Percentiles rank a stretch among this genome's conserved stretches.
Evolutionary conservation across 1,140 invertebrate genomes (phyloP).

Genomic region (Nephotettix cincticeps): DNA sequence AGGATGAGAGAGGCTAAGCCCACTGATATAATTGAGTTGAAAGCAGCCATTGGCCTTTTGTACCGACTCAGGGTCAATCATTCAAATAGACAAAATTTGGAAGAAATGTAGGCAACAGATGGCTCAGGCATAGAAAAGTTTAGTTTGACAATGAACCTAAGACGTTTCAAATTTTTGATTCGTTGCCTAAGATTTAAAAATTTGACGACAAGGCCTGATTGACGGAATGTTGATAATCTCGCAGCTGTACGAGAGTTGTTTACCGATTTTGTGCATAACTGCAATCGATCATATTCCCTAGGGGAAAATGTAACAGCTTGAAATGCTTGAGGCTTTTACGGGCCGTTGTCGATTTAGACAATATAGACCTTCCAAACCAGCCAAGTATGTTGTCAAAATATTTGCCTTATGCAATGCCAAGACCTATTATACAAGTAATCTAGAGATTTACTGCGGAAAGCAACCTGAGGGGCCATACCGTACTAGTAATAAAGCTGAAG

Average conservation of each 20-base stretch:
- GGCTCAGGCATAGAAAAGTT: not conserved
- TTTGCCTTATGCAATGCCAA: not conserved
- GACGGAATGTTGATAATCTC: not conserved
- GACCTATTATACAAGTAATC: not conserved
- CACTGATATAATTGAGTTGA: not conserved
- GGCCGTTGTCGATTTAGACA: not conserved
- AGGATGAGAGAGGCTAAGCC: not conserved
- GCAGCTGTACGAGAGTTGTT: not conserved
- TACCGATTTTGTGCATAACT: not conserved
- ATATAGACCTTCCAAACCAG: not conserved
- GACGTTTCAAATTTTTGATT: not conserved
- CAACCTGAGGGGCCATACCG: no score
- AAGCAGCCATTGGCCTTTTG: not conserved
- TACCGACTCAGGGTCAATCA: not conserved
- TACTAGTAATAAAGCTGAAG: no score
- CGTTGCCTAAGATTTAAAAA: not conserved
- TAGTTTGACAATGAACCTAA: not conserved
- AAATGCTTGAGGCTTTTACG: not conserved
- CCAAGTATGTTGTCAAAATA: not conserved
- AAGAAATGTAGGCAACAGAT: not conserved
- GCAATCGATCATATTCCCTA: not conserved
- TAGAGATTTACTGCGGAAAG: not conserved
- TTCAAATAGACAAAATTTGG: not conserved
- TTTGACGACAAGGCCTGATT: not conserved
- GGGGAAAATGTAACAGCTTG: not conserved